Evolutionary conservation across 2,888 invertebrate species (phyloP).

Genomic region (Stenodera caucasica): DNA sequence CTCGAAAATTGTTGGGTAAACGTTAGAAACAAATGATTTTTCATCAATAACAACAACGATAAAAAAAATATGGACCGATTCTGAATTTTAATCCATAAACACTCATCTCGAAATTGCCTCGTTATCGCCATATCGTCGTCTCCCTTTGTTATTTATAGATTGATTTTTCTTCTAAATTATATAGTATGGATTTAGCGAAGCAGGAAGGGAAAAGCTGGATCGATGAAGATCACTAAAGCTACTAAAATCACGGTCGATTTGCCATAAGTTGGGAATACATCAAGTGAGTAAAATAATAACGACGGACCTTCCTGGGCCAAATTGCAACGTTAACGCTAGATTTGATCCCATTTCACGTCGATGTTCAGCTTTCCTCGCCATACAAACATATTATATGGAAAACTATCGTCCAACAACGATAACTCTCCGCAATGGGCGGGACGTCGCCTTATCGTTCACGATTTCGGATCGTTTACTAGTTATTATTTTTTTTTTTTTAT

Average conservation of each 20-base stretch:
- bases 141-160: too few species aligned
- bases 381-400: neutral
- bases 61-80: neutral
- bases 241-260: constrained; percentile 14
- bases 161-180: too few species aligned
- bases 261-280: constrained; percentile 14
- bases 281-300: constrained; percentile 16
- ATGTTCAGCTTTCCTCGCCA: neutral
- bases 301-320: constrained; percentile 12
- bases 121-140: too few species aligned
- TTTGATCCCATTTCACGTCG: constrained; percentile 23
- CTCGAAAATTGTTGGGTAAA: neutral
- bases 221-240: constrained; percentile 1
- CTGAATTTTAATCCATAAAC: neutral
- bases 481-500: neutral
- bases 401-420: constrained; percentile 6
- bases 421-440: constrained; percentile 1
- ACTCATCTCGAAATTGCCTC: neutral
- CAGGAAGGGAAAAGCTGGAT: neutral
- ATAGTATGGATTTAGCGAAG: too few species aligned
- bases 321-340: constrained; percentile 22
- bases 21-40: neutral
- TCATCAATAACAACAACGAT: neutral
- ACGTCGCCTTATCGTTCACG: constrained; percentile 7
- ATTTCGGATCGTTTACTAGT: constrained; percentile 14